Evolutionary conservation across 2,113 vertebrate genomes (phyloP), one percentile per base, ranked within the genome.

Genomic region (Girardinichthys multiradiatus): DNA sequence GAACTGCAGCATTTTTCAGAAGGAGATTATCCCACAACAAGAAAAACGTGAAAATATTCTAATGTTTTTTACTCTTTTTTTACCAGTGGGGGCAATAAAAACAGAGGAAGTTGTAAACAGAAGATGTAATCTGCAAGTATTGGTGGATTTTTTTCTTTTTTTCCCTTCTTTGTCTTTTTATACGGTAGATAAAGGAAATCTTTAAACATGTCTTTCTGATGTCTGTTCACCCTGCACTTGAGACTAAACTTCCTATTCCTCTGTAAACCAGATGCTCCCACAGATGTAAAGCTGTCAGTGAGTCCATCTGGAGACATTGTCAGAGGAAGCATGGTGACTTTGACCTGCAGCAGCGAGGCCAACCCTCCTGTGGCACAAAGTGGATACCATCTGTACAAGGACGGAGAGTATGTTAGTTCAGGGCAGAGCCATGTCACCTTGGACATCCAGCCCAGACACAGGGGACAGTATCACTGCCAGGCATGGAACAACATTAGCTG

Each of bases 301-400:
- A 87, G 30, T 70, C 75, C 75, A 29, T 31, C 70, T 35, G 33
- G 31, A 28, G 29, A 65, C 15, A 17, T 77, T 2, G 3, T 67
- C 64, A 48, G 31, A 63, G 90, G 86, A 28, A 27, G 54, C 24
- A 51, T 57, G 0, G 71, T 79, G 65, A 77, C 63, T 35, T 62
- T 91, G 27, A 70, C 60, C 62, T 90, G 90, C 70, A 83, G 73
- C 71, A 72, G 85, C 4, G 69, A 86, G 1, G 88, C 88, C 11
- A 85, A 75, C 64, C 90, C 88, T 10, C 28, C 76, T 26, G 88
- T 91, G 30, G 17, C 15, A 17, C n/a, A 35, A 1, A 64, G 26
- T 1, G 68, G 70, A 57, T 90, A 90, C 81, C 24, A 26, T 2
- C 66, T 91, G 37, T 81, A 70, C 26, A 86, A 74, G 37, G 85